A percentile compares a stretch with the other conserved stretches of the same genome.
These are phyloP conservation scores for Micrastur ruficollis DNA, from an alignment of 2,797 vertebrate genomes.

Conservation along the genomic window DNA sequence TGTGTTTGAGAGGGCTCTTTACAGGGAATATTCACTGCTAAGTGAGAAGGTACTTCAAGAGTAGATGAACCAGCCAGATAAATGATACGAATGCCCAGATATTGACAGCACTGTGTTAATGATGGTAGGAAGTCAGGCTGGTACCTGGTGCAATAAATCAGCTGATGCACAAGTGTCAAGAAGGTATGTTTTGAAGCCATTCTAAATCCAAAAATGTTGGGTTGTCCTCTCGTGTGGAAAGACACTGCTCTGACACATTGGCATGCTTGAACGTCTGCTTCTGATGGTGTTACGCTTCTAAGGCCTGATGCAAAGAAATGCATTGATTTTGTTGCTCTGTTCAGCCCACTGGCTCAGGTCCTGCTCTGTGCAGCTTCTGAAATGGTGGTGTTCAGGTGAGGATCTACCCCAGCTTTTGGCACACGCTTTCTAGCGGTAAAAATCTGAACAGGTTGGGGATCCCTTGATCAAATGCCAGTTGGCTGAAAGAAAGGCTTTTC, in stretches of 20 bases:
- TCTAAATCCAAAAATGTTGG: background rate
- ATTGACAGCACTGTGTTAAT: background rate
- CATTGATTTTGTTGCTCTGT: background rate
- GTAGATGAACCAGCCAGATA: background rate
- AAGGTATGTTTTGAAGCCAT: background rate
- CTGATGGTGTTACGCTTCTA: background rate
- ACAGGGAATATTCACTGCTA: background rate
- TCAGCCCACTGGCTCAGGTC: background rate
- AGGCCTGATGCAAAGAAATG: background rate
- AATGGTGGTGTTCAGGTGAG: background rate
- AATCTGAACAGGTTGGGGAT: background rate
- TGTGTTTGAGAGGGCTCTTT: background rate
- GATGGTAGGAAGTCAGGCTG: background rate
- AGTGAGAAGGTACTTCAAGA: background rate
- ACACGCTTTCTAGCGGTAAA: background rate
- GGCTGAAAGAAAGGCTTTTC: slow-evolving; percentile 5
- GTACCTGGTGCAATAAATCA: background rate
- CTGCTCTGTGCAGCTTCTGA: background rate
- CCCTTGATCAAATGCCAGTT: slow-evolving; percentile 28
- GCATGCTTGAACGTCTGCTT: background rate
- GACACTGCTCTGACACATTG: background rate
- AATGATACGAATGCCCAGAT: background rate
- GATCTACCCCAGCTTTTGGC: background rate
- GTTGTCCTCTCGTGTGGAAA: background rate
- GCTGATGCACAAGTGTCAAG: background rate